Evolutionary conservation across 2,888 invertebrate species (phyloP), one percentile per base, ranked within the genome.

Genomic region (Rhamnusium bicolor): DNA sequence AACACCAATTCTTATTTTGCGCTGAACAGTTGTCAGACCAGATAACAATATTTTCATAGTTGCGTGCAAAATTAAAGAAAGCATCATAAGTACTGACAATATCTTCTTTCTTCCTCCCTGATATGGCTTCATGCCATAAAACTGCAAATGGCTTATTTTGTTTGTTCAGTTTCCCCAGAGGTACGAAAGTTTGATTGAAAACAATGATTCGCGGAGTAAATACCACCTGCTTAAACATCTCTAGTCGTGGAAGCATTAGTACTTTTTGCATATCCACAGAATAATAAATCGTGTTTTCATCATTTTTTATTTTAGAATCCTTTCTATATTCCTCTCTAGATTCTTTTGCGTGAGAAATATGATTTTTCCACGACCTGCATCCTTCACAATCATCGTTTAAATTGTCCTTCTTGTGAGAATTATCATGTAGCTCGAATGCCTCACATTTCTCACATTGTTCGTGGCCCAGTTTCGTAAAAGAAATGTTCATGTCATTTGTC

Each of bases 71-170:
- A 19, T 2, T 5, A 51, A 76, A 75, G 47, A 69, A 78, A 14
- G 49, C 16, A 56, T 70, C 32, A 51, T 70, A 76, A n/a, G 72
- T 46, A 51, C 67, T 49, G n/a, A n/a, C n/a, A n/a, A n/a, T n/a
- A n/a, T n/a, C n/a, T 49, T 84, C 80, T 72, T 83, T 74, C 14
- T 40, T 54, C n/a, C 46, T 32, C 2, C 66, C 66, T 19, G 27
- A 24, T 10, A 53, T 53, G 4, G 76, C 83, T 74, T 84, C 84
- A 65, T 85, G 81, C 83, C 80, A 81, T 12, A 80, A 60, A 19
- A 69, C 71, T n/a, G 80, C 79, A 1, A 72, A 7, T n/a, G 77
- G 66, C 10, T 14, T 58, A 24, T 58, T 29, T 58, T 24, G 2
- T 24, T 54, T 27, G 6, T 56, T 63, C 1, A 18, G 10, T 12